phyloP scores from a whole-genome alignment of 2,888 invertebrate species.

The Boloria selene region DNA sequence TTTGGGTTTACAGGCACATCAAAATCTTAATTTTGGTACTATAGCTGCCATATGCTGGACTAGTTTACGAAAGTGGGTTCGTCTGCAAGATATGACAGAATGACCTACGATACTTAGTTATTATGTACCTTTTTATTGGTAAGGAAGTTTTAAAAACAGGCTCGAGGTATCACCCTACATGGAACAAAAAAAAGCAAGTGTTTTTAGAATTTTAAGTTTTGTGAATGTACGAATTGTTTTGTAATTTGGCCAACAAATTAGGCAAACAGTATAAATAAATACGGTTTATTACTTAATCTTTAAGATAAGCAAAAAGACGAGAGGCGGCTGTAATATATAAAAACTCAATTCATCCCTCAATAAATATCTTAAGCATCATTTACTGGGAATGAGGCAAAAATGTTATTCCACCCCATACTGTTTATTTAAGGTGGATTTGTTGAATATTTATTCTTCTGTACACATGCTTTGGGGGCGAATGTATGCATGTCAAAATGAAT shows the following conservation, averaged over 20 bases:
- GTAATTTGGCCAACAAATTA: background rate
- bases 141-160: no score
- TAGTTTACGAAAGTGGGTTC: no score
- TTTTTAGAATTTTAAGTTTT: no score
- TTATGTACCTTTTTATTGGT: no score
- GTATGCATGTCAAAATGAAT: constrained; percentile 41
- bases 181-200: no score
- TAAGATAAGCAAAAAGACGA: constrained; percentile 50
- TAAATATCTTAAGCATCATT: constrained; percentile 81
- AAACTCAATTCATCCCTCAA: constrained; percentile 76
- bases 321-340: constrained; percentile 62
- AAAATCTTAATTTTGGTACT: no score
- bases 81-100: no score
- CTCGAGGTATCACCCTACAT: no score
- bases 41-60: no score
- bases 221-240: background rate
- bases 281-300: constrained; percentile 29
- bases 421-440: constrained; percentile 81
- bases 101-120: no score
- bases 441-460: constrained; percentile 73
- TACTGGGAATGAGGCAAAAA: constrained; percentile 77
- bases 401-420: constrained; percentile 72
- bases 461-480: constrained; percentile 51
- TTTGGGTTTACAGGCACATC: no score
- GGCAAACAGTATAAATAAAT: constrained; percentile 3